These are phyloP conservation scores for Heliconius nattereri DNA, from an alignment of 1,140 invertebrate species.

Conservation along the genomic window DNA sequence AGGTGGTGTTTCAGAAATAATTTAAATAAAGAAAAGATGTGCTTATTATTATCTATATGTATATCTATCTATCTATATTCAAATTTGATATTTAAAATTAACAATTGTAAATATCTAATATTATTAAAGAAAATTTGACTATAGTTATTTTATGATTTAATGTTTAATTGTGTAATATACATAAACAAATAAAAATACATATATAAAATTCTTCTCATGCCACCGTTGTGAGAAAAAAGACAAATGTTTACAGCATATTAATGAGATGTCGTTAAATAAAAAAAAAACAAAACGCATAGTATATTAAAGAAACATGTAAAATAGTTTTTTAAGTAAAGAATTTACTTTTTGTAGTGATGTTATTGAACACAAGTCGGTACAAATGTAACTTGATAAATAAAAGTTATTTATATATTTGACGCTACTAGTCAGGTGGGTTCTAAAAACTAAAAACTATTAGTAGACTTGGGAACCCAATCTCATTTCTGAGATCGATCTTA, in stretches of 20 bases:
- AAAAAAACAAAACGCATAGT: background rate
- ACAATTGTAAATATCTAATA: background rate
- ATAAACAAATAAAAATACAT: background rate
- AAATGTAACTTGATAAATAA: conserved; percentile 1
- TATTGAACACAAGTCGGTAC: background rate
- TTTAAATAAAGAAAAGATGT: no score
- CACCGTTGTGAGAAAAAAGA: conserved; percentile 3
- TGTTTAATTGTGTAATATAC: background rate
- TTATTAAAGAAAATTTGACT: background rate
- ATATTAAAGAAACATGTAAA: conserved; percentile 12
- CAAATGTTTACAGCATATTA: conserved; percentile 11
- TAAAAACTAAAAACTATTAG: no score
- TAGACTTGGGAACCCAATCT: no score
- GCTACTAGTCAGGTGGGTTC: no score
- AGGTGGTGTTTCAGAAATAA: no score
- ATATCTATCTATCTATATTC: no score
- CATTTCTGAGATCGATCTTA: no score
- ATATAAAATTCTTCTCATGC: background rate
- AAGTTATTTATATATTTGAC: background rate
- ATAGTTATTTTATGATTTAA: background rate
- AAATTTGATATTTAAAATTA: no score
- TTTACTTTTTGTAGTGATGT: conserved; percentile 6
- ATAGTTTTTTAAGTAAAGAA: conserved; percentile 1
- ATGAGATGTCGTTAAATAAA: background rate
- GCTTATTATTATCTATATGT: no score